Conservation (phyloP, 2,113 vertebrate species). For the Camelus dromedarius region DNA sequence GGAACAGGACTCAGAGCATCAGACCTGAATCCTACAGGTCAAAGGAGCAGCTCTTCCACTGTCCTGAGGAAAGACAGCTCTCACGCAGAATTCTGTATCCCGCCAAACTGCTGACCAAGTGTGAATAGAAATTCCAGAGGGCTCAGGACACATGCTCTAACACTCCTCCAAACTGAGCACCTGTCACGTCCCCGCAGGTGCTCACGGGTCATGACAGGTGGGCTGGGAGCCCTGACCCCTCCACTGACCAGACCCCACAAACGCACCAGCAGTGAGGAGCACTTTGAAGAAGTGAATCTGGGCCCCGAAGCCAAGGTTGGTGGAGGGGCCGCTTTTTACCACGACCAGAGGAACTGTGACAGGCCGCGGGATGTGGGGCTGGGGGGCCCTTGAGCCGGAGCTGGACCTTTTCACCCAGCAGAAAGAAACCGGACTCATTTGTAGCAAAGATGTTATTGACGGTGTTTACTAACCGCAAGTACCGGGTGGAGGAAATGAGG, state of each 20-base stretch:
- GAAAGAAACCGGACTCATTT: neutral
- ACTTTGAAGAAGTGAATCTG: too few relatives aligned
- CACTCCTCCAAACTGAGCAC: rapidly evolving
- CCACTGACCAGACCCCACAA: too few relatives aligned
- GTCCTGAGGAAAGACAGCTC: neutral
- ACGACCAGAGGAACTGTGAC: too few relatives aligned
- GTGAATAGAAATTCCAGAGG: neutral
- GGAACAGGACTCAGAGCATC: neutral
- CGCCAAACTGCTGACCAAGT: neutral
- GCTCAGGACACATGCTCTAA: neutral
- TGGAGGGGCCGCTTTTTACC: too few relatives aligned
- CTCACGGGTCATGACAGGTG: rapidly evolving
- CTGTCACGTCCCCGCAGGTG: neutral
- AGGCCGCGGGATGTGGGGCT: too few relatives aligned
- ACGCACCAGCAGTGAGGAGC: too few relatives aligned
- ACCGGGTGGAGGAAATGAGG: neutral
- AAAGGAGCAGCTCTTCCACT: neutral
- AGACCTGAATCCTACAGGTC: neutral
- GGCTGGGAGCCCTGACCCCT: too few relatives aligned
- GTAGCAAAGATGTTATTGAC: neutral
- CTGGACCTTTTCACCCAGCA: neutral
- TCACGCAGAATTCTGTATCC: neutral
- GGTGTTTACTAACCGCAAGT: rapidly evolving
- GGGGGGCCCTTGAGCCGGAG: too few relatives aligned
- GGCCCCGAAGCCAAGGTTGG: too few relatives aligned